phyloP scores from a whole-genome alignment of 2,113 vertebrate species.

The Haemorhous mexicanus region DNA sequence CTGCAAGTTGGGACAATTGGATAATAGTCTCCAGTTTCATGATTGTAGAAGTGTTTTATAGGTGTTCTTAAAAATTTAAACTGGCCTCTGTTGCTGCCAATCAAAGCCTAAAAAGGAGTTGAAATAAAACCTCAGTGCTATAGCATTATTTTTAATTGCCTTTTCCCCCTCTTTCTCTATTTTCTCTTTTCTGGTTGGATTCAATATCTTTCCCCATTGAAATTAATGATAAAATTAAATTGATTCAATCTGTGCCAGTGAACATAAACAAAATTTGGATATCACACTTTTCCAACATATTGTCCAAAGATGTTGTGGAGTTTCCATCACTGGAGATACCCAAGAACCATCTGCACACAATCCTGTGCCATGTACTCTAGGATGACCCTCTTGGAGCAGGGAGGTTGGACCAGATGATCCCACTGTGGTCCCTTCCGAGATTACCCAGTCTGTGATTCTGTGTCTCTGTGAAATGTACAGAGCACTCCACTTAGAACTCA shows the following conservation, averaged over 20 bases:
- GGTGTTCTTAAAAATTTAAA: background rate
- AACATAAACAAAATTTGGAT: background rate
- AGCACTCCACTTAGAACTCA: background rate
- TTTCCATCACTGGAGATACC: too few relatives aligned
- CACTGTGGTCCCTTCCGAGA: background rate
- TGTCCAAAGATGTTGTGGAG: background rate
- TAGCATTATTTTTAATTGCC: background rate
- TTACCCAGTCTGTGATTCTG: background rate
- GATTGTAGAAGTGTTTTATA: background rate
- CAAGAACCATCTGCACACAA: background rate
- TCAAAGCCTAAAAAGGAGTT: background rate
- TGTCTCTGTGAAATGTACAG: background rate
- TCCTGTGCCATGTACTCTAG: background rate
- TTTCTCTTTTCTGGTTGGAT: background rate
- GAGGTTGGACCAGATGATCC: background rate
- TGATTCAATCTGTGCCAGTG: background rate
- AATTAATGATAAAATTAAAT: background rate
- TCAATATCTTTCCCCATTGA: background rate
- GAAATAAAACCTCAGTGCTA: background rate
- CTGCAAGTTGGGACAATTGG: too few relatives aligned
- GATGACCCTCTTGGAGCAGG: background rate
- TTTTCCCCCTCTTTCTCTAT: accelerated
- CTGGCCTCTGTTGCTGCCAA: background rate
- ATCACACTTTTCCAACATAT: background rate
- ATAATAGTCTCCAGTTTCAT: background rate